Percentiles rank a stretch among this genome's conserved stretches.
Evolutionary conservation across 2,888 invertebrate species (phyloP).

Genomic region (Torymus tubicola): DNA sequence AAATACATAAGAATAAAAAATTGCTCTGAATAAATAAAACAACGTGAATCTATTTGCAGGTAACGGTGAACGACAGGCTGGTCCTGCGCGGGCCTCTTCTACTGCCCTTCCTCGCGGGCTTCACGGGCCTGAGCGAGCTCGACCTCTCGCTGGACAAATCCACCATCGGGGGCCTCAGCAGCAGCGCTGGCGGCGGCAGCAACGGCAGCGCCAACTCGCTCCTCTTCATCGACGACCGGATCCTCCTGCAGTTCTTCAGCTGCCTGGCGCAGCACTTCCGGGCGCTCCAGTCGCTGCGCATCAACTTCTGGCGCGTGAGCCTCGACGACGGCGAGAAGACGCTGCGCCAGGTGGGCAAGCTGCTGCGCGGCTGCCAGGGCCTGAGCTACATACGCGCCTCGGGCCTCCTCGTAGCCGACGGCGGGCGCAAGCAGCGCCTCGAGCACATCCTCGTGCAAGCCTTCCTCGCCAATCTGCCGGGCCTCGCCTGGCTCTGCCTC

Average conservation of each 20-base stretch:
- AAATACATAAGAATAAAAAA: no score
- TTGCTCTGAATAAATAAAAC: no score
- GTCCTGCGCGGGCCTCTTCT: conserved; percentile 77
- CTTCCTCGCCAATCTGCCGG: conserved; percentile 70
- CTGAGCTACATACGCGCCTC: conserved; percentile 74
- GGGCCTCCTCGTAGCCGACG: conserved; percentile 73
- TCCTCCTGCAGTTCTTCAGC: conserved; percentile 76
- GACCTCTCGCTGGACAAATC: conserved; percentile 77
- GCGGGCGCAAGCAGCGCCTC: conserved; percentile 71
- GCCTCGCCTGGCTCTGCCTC: conserved; percentile 73
- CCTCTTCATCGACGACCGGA: conserved; percentile 77
- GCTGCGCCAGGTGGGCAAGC: conserved; percentile 72
- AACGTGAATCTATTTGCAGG: conserved; percentile 62
- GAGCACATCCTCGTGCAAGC: conserved; percentile 74
- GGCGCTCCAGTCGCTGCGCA: conserved; percentile 73
- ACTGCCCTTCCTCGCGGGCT: conserved; percentile 77
- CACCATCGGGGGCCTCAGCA: conserved; percentile 73
- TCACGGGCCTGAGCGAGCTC: conserved; percentile 77
- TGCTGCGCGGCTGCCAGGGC: conserved; percentile 72
- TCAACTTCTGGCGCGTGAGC: conserved; percentile 74
- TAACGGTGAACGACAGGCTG: conserved; percentile 76
- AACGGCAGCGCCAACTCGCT: conserved; percentile 54
- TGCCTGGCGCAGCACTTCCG: conserved; percentile 76
- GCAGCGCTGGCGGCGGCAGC: conserved; percentile 73
- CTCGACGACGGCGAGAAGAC: conserved; percentile 73